Percentiles rank a stretch among this genome's conserved stretches.
Evolutionary conservation across 2,113 vertebrate species (phyloP).

Genomic region (Gobius niger): DNA sequence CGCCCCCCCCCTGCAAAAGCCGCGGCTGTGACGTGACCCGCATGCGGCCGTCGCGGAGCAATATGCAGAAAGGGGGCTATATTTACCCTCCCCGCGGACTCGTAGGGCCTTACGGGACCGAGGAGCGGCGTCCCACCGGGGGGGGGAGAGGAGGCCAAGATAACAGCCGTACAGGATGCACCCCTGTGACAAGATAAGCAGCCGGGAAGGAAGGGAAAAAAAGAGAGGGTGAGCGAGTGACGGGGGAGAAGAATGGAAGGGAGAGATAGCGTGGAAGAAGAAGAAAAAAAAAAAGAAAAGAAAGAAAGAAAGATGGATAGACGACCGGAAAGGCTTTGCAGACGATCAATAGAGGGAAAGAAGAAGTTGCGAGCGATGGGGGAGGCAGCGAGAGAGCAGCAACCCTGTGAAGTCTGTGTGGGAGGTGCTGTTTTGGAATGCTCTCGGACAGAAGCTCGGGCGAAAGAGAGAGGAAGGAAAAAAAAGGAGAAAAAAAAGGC

Average conservation of each 20-base stretch:
- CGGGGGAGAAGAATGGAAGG: conserved; percentile 48
- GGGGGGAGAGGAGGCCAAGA: conserved; percentile 21
- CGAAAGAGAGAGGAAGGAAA: conserved; percentile 35
- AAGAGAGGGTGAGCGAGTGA: conserved; percentile 56
- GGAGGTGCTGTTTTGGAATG: conserved; percentile 67
- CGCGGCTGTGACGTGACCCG: conserved; percentile 5
- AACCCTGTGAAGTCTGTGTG: conserved; percentile 74
- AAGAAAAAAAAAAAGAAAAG: conserved; percentile 38
- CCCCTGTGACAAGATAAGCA: conserved; percentile 64
- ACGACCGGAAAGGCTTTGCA: conserved; percentile 43
- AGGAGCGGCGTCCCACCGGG: conserved; percentile 47
- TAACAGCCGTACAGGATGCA: conserved; percentile 31
- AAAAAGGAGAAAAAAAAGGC: conserved; percentile 20
- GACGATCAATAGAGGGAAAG: conserved; percentile 45
- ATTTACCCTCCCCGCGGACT: conserved; percentile 60
- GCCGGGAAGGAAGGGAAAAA: background rate
- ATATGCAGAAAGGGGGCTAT: conserved; percentile 33
- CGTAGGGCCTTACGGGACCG: conserved; percentile 15
- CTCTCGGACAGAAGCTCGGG: conserved; percentile 40
- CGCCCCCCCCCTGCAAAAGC: conserved; percentile 16
- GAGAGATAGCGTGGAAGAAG: conserved; percentile 44
- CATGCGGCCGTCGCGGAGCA: conserved; percentile 12
- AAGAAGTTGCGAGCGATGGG: conserved; percentile 39
- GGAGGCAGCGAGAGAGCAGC: conserved; percentile 59
- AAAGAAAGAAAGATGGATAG: conserved; percentile 43